Evolutionary conservation across 2,888 invertebrate genomes (phyloP).

Genomic region (Eilema depressum): DNA sequence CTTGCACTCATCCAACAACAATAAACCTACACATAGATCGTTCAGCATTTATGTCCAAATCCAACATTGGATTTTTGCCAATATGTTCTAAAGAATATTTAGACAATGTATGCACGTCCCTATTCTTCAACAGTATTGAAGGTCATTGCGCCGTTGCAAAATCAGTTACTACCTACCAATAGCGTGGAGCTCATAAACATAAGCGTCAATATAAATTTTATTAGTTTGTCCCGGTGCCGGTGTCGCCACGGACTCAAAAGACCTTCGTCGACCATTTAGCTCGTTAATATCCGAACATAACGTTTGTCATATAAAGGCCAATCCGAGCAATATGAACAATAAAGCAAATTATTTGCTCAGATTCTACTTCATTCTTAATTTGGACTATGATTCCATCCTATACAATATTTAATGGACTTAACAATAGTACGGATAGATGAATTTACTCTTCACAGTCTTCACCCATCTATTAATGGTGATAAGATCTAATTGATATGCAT

Average conservation of each 20-base stretch:
- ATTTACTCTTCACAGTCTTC: not conserved
- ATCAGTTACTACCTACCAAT: conserved; percentile 59
- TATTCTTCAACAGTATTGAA: conserved; percentile 50
- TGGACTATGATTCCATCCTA: conserved; percentile 5
- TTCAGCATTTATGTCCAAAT: conserved; percentile 43
- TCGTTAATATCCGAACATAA: conserved; percentile 60
- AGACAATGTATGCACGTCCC: conserved; percentile 27
- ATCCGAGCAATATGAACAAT: conserved; percentile 56
- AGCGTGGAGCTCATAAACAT: conserved; percentile 59
- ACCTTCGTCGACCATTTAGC: conserved; percentile 68
- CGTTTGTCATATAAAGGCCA: conserved; percentile 52
- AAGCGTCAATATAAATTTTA: conserved; percentile 62
- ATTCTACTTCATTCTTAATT: conserved; percentile 29
- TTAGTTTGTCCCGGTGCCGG: conserved; percentile 55
- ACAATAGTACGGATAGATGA: not conserved
- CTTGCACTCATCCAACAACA: conserved; percentile 38
- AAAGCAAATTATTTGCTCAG: conserved; percentile 34
- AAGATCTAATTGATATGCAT: conserved; percentile 17
- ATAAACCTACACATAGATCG: conserved; percentile 49
- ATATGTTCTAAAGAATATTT: conserved; percentile 32
- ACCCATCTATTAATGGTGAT: conserved; percentile 17
- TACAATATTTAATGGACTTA: not conserved
- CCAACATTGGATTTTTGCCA: conserved; percentile 61
- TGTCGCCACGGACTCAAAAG: conserved; percentile 56
- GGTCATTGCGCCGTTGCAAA: conserved; percentile 44